Evolutionary conservation across 2,888 invertebrate species (phyloP).

Genomic region (Aromia moschata): DNA sequence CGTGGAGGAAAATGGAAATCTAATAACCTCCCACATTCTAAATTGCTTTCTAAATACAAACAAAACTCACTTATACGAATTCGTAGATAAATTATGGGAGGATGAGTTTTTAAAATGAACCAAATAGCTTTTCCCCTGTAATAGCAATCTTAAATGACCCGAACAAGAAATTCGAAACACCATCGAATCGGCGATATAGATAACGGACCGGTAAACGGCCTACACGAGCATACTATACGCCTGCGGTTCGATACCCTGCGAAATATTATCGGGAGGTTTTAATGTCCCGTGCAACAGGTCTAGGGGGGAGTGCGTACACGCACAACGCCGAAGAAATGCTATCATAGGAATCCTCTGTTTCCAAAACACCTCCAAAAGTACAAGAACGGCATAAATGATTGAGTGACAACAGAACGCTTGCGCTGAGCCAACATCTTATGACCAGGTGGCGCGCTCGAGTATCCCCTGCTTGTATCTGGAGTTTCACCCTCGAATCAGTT

Average conservation of each 20-base stretch:
- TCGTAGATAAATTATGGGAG: too few relatives aligned
- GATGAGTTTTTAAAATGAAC: too few relatives aligned
- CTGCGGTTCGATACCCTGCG: background rate
- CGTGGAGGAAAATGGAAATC: too few relatives aligned
- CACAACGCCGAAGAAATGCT: conserved; percentile 10
- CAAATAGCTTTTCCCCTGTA: too few relatives aligned
- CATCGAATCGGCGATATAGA: too few relatives aligned
- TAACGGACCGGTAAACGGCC: too few relatives aligned
- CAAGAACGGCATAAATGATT: conserved; percentile 43
- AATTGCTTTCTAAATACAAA: too few relatives aligned
- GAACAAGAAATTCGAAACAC: too few relatives aligned
- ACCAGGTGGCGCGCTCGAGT: conserved; percentile 60
- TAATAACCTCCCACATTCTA: too few relatives aligned
- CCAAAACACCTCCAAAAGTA: conserved; percentile 38
- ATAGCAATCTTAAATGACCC: too few relatives aligned
- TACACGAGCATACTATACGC: too few relatives aligned
- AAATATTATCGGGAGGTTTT: conserved; percentile 18
- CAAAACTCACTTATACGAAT: too few relatives aligned
- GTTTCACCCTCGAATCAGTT: conserved; percentile 55
- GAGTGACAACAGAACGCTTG: conserved; percentile 47
- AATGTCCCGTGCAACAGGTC: conserved; percentile 20
- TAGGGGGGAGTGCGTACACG: conserved; percentile 7
- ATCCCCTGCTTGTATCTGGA: conserved; percentile 56
- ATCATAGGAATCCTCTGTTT: conserved; percentile 27
- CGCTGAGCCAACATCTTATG: conserved; percentile 58